A percentile compares a stretch with the other conserved stretches of the same genome.
Evolutionary conservation across 1,140 invertebrate genomes (phyloP).

Genomic region (Camponotus vicinus): DNA sequence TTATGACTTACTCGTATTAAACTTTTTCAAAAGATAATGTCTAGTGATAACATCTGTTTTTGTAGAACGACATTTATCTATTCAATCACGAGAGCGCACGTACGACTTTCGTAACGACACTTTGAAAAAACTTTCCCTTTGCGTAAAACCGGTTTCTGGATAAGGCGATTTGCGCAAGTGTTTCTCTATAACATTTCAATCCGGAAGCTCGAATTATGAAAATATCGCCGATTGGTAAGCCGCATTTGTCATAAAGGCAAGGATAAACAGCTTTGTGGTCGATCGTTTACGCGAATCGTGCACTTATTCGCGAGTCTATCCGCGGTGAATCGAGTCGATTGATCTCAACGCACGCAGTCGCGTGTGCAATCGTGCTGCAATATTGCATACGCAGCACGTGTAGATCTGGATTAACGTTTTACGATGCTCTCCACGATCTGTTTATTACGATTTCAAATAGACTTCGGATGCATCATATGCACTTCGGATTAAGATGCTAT

Average conservation of each 20-base stretch:
- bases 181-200: background rate
- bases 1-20: background rate
- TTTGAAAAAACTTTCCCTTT: conserved; percentile 32
- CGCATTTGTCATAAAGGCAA: background rate
- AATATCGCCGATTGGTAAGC: conserved; percentile 7
- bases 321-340: conserved; percentile 21
- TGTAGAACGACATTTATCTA: conserved; percentile 26
- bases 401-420: conserved; percentile 42
- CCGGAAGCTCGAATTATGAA: conserved; percentile 26
- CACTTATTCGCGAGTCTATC: conserved; percentile 10
- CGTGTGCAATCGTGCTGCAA: conserved; percentile 22
- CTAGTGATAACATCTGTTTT: background rate
- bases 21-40: background rate
- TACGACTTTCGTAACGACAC: background rate
- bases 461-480: background rate
- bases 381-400: conserved; percentile 17
- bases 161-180: conserved; percentile 28
- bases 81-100: conserved; percentile 12
- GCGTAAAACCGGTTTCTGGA: conserved; percentile 42
- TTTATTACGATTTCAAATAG: conserved; percentile 42
- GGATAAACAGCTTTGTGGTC: conserved; percentile 34
- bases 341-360: background rate
- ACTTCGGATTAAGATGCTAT: conserved; percentile 3
- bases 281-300: conserved; percentile 39
- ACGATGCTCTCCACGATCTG: conserved; percentile 24